A percentile compares a stretch with the other conserved stretches of the same genome.
phyloP scores from a whole-genome alignment of 2,113 vertebrate genomes.

The Panthera uncia region DNA sequence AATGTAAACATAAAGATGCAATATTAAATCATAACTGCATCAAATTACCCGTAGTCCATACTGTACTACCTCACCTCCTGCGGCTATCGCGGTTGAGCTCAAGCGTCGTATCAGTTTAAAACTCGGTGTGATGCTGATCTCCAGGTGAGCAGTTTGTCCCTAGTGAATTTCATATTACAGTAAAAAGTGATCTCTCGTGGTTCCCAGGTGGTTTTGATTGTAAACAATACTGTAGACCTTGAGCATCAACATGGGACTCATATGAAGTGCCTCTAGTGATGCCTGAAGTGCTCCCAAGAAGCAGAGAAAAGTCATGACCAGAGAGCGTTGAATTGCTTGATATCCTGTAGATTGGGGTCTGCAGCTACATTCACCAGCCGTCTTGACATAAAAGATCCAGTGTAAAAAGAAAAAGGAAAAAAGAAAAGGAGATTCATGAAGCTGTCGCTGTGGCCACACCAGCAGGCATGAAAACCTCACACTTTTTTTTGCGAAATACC shows the following conservation, averaged over 20 bases:
- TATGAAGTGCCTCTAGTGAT: background rate
- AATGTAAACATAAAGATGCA: background rate
- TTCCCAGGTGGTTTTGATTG: background rate
- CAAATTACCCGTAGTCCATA: background rate
- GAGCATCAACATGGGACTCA: background rate
- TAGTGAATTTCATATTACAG: background rate
- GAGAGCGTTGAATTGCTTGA: background rate
- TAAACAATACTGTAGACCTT: background rate
- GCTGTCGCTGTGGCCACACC: background rate
- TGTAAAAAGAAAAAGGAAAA: background rate
- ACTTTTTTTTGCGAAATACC: background rate
- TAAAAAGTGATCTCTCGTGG: background rate
- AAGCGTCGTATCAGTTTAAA: background rate
- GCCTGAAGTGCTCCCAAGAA: background rate
- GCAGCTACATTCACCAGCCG: background rate
- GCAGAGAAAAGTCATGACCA: background rate
- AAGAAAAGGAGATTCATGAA: background rate
- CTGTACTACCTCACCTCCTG: background rate
- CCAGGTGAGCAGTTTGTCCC: background rate
- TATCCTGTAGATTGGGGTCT: background rate
- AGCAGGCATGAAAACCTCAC: background rate
- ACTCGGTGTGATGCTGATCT: background rate
- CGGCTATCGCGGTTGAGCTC: background rate
- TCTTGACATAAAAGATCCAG: background rate
- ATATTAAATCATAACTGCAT: background rate